A percentile compares a stretch with the other conserved stretches of the same genome.
phyloP scores from a whole-genome alignment of 2,797 vertebrate genomes.

The Sebastes minor region DNA sequence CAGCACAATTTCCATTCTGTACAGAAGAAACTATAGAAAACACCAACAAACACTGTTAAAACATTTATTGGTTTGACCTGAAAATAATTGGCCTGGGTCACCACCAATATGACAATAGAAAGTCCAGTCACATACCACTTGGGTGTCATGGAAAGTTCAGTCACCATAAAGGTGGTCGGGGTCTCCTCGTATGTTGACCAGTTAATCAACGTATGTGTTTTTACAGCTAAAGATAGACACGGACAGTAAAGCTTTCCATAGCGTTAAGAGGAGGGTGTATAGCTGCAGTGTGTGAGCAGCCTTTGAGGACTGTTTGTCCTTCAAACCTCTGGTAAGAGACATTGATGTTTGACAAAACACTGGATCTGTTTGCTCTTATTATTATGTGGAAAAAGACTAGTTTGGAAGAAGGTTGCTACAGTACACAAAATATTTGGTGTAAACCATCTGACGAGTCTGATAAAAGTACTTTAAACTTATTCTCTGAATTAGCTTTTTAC shows the following conservation, averaged over 20 bases:
- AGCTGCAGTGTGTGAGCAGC: neutral
- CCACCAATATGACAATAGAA: neutral
- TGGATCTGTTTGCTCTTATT: neutral
- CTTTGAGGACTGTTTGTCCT: slow-evolving; percentile 10
- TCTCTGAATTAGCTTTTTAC: neutral
- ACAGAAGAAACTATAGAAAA: neutral
- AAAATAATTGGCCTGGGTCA: neutral
- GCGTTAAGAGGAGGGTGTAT: neutral
- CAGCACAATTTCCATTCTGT: neutral
- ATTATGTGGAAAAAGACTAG: neutral
- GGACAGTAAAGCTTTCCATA: slow-evolving; percentile 8
- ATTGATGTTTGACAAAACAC: neutral
- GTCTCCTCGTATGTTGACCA: slow-evolving; percentile 2
- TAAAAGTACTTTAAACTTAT: neutral
- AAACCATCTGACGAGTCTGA: neutral
- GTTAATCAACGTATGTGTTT: slow-evolving; percentile 51
- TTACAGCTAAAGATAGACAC: slow-evolving; percentile 43
- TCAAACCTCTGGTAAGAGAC: neutral
- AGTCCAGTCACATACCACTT: neutral
- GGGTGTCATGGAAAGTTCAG: slow-evolving; percentile 52
- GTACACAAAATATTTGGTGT: neutral
- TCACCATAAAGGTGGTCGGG: neutral
- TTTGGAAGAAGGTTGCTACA: neutral
- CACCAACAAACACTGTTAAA: neutral
- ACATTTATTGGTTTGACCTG: slow-evolving; percentile 27